These are phyloP conservation scores for Chiridota heheva DNA, from an alignment of 35 echinoderm and acorn worm genomes.

Conservation along the genomic window DNA sequence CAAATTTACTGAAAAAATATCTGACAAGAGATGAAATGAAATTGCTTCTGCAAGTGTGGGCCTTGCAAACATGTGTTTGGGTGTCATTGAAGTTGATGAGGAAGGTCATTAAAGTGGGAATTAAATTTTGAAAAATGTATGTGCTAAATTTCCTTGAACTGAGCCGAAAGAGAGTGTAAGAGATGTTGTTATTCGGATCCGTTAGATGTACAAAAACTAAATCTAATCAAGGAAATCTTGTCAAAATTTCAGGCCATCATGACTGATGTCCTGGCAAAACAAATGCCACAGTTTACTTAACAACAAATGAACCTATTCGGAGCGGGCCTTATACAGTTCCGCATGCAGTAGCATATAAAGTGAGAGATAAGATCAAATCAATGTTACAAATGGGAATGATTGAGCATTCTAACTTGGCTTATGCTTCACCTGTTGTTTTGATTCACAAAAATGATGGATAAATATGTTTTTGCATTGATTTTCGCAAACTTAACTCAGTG, in stretches of 20 bases:
- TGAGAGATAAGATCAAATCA: constrained; percentile 32
- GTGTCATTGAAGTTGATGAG: not conserved
- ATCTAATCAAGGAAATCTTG: not conserved
- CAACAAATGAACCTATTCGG: constrained; percentile 19
- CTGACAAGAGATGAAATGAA: not conserved
- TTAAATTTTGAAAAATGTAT: not conserved
- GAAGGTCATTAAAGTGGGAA: not conserved
- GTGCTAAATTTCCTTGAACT: not conserved
- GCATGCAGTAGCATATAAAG: not conserved
- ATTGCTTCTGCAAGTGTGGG: not conserved
- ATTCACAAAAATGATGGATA: too few species aligned
- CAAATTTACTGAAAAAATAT: constrained; percentile 65
- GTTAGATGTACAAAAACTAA: not conserved
- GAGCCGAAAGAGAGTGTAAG: not conserved
- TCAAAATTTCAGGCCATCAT: constrained; percentile 24
- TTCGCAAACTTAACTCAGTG: constrained; percentile 41
- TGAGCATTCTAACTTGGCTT: constrained; percentile 50
- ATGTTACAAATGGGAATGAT: constrained; percentile 58
- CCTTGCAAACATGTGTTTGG: not conserved
- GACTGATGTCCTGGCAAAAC: constrained; percentile 42
- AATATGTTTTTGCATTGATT: constrained; percentile 48
- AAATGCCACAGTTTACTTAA: constrained; percentile 8
- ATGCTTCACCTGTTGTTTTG: constrained; percentile 6
- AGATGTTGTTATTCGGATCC: not conserved
- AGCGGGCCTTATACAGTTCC: constrained; percentile 26